Base-by-base conservation (phyloP, 1,140 invertebrate species). In the Drosophila nebulosa region DNA sequence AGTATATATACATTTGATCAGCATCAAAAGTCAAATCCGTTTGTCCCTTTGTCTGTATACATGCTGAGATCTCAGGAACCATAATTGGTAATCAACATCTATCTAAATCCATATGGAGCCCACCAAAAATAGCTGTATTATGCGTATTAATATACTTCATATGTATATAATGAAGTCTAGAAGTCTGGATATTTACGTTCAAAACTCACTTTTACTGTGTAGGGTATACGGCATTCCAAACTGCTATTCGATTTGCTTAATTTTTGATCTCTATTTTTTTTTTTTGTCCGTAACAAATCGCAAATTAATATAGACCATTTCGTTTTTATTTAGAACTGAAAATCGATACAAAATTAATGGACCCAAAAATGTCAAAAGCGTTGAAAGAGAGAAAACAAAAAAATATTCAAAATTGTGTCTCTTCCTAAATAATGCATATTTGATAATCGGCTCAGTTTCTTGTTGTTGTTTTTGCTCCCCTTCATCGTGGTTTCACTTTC, bases 401-500 rank as follows among this genome's bases (percentile, higher is more conserved):
- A 51, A 26, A 51, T 21, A 50, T 26, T 12, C n/a, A 53, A 52
- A 14, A 51, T n/a, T 42, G 26, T 53, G 4, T 12, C 4, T 53
- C 26, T 53, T 53, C 12, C 27, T 53, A 10, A 55, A 53, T 62
- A 30, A 70, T 76, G 73, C 61, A 76, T 56, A 69, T 69, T 52
- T 76, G 53, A 57, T 56, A 65, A 51, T 74, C 71, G 64, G 52
- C 35, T 50, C 42, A 30, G 36, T 26, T 42, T 42, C 12, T 46
- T 18, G 16, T 46, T 18, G 57, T n/a, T 39, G 32, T 12, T 27
- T 46, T 32, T 58, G 63, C 5, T 50, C 14, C 21, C 64, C 70
- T 60, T 58, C 78, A 75, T 60, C 78, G 30, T 35, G 67, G 80
- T 79, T 79, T 81, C 78, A 79, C 78, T 79, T 79, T 79, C 73